These are phyloP conservation scores for Cottus gobio DNA, from an alignment of 2,113 vertebrate genomes.

Conservation along the genomic window DNA sequence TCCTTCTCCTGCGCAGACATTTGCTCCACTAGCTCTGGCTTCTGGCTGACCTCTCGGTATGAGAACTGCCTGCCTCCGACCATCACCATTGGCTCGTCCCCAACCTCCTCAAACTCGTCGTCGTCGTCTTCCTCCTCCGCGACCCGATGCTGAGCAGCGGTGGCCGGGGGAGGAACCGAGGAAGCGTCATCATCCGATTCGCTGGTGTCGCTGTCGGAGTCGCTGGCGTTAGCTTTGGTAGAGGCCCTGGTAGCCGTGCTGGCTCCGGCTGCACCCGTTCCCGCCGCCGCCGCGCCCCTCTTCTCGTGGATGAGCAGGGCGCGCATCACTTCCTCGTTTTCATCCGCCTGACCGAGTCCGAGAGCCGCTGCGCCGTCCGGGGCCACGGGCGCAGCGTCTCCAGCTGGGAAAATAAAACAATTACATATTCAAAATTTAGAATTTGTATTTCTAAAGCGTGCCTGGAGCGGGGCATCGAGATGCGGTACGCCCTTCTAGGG, in stretches of 20 bases:
- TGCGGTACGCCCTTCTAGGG: too few species aligned
- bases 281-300: constrained; percentile 78
- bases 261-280: constrained; percentile 49
- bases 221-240: constrained; percentile 84
- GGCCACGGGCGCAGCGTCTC: constrained; percentile 73
- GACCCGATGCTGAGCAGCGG: constrained; percentile 18
- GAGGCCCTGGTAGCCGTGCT: constrained; percentile 57
- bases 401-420: constrained; percentile 64
- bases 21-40: constrained; percentile 93
- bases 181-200: constrained; percentile 93
- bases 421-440: not conserved
- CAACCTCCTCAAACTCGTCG: constrained; percentile 94
- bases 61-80: constrained; percentile 90
- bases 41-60: constrained; percentile 94
- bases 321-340: constrained; percentile 98
- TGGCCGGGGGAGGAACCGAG: constrained; percentile 31
- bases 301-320: constrained; percentile 98
- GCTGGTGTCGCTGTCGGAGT: constrained; percentile 98
- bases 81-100: constrained; percentile 88
- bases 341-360: constrained; percentile 81
- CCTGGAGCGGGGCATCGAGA: not conserved
- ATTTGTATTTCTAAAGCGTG: not conserved
- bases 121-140: constrained; percentile 90
- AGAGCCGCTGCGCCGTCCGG: constrained; percentile 80
- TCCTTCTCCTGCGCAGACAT: constrained; percentile 97